Conservation (phyloP, 2,113 vertebrate genomes). For the Neolamprologus variostigma region DNA sequence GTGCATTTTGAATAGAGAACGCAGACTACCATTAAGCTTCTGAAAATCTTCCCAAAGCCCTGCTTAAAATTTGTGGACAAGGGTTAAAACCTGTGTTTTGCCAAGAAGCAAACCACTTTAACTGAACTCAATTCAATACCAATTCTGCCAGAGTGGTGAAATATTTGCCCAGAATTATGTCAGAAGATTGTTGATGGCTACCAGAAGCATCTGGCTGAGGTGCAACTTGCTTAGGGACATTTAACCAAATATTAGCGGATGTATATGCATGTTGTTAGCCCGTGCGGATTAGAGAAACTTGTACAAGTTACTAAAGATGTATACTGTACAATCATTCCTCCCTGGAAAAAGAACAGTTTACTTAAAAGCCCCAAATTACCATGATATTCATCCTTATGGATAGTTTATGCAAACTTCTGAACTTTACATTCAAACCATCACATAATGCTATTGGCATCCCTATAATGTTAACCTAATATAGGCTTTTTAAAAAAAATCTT, state of each 20-base stretch:
- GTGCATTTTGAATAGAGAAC: not conserved
- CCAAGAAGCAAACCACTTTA: not conserved
- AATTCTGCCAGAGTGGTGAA: not conserved
- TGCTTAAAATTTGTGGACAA: not conserved
- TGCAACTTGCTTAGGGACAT: not conserved
- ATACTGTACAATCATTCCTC: not conserved
- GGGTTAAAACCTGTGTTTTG: not conserved
- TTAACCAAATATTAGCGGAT: not conserved
- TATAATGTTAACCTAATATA: not conserved
- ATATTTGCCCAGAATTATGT: not conserved
- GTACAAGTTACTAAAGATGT: not conserved
- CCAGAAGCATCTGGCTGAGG: not conserved
- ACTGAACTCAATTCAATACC: not conserved
- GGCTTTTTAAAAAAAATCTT: not conserved
- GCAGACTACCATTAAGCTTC: not conserved
- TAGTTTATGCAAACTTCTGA: not conserved
- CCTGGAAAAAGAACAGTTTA: not conserved
- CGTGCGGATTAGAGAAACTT: not conserved
- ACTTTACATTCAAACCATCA: not conserved
- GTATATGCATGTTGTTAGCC: not conserved
- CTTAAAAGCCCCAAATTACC: not conserved
- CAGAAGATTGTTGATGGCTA: not conserved
- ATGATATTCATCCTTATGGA: not conserved
- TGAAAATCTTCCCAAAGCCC: not conserved
- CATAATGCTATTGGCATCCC: not conserved